Percentiles rank a stretch among this genome's conserved stretches.
phyloP scores from a whole-genome alignment of 2,888 invertebrate species.

The Melanotus villosus region DNA sequence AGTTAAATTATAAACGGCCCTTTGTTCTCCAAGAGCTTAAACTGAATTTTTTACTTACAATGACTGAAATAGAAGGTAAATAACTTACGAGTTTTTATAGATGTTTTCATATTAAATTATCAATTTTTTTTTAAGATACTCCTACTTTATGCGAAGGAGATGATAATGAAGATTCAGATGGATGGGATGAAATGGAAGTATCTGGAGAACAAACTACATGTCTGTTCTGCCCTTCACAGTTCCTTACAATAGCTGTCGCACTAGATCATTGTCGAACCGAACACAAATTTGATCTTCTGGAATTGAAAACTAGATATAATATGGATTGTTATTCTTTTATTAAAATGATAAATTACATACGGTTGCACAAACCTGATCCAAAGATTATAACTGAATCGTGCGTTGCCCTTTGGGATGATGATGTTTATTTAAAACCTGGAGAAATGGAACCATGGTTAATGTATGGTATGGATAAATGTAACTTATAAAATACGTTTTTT shows the following conservation, averaged over 20 bases:
- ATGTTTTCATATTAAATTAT: background rate
- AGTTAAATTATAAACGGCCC: background rate
- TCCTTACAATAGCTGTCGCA: slow-evolving; percentile 75
- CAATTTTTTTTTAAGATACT: slow-evolving; percentile 45
- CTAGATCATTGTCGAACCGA: slow-evolving; percentile 76
- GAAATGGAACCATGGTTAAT: slow-evolving; percentile 87
- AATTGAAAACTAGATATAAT: slow-evolving; percentile 77
- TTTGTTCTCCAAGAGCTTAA: background rate
- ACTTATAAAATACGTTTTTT: too few species aligned
- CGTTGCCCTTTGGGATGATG: slow-evolving; percentile 79
- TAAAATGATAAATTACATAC: slow-evolving; percentile 86
- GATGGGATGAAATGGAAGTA: slow-evolving; percentile 73
- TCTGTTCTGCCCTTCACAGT: slow-evolving; percentile 80
- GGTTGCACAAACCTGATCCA: slow-evolving; percentile 74
- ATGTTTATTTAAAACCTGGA: slow-evolving; percentile 83
- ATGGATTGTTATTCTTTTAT: slow-evolving; percentile 89
- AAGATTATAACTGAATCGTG: slow-evolving; percentile 70
- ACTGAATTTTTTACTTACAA: background rate
- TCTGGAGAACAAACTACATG: slow-evolving; percentile 72
- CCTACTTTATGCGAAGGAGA: slow-evolving; percentile 42
- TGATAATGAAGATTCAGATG: slow-evolving; percentile 67
- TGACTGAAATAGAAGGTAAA: slow-evolving; percentile 40
- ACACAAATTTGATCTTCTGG: slow-evolving; percentile 78
- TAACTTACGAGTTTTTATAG: background rate
- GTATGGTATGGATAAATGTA: slow-evolving; percentile 74